phyloP scores from a whole-genome alignment of 2,888 invertebrate genomes.

The Acleris laterana region DNA sequence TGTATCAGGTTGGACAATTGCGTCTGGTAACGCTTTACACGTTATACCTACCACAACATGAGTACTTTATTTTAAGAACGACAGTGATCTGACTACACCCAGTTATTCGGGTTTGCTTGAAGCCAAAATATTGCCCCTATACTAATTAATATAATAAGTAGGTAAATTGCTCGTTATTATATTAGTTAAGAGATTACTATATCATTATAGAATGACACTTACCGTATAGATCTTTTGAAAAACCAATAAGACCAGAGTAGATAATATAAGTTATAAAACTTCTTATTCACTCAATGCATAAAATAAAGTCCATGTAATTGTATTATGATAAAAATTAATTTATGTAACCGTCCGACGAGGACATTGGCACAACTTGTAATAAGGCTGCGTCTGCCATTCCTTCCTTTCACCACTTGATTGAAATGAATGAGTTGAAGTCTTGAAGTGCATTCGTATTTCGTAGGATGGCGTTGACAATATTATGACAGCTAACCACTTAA shows the following conservation, averaged over 20 bases:
- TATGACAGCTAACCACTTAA: conserved; percentile 22
- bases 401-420: conserved; percentile 35
- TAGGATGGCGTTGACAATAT: conserved; percentile 27
- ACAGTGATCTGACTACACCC: neutral
- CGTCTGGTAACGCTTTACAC: conserved; percentile 10
- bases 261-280: conserved; percentile 2
- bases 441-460: conserved; percentile 28
- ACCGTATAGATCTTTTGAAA: conserved; percentile 12
- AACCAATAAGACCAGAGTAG: neutral
- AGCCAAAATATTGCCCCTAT: neutral
- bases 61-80: conserved; percentile 16
- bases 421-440: conserved; percentile 1
- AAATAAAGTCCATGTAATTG: conserved; percentile 18
- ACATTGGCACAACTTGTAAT: conserved; percentile 23
- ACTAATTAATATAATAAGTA: conserved; percentile 14
- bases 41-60: conserved; percentile 28
- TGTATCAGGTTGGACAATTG: conserved; percentile 18
- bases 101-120: neutral
- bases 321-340: conserved; percentile 22
- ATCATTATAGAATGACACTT: conserved; percentile 12
- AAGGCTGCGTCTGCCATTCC: conserved; percentile 23
- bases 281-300: conserved; percentile 10
- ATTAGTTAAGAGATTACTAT: conserved; percentile 4
- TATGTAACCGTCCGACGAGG: conserved; percentile 31
- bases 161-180: conserved; percentile 1